Percentiles rank a stretch among this genome's conserved stretches.
Conservation (phyloP, 2,113 vertebrate species). For the Struthidea cinerea region DNA sequence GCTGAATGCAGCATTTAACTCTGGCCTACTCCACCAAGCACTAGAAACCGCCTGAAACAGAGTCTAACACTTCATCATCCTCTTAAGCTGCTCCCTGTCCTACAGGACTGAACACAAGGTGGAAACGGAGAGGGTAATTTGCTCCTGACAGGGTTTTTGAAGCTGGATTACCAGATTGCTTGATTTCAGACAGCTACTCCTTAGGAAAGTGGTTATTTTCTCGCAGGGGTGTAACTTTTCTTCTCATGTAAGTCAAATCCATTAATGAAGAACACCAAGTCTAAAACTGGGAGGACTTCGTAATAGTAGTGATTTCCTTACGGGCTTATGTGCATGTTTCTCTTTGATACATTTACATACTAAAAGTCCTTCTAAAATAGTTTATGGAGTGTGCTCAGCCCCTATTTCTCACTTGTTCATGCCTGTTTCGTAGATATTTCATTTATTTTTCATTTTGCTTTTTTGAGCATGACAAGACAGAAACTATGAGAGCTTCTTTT, state of each 20-base stretch:
- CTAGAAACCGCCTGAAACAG: neutral
- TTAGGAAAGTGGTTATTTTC: neutral
- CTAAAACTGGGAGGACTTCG: neutral
- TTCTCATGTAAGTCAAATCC: neutral
- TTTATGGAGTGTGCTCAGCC: neutral
- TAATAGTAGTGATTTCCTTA: neutral
- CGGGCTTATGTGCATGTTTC: neutral
- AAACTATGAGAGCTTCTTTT: neutral
- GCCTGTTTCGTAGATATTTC: neutral
- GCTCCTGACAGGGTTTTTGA: neutral
- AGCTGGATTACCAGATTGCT: neutral
- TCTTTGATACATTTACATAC: neutral
- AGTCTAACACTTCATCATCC: neutral
- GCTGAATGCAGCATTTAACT: neutral
- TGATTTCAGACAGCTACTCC: neutral
- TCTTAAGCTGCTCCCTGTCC: neutral
- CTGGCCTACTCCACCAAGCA: neutral
- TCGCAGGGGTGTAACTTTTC: neutral
- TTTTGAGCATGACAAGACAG: neutral
- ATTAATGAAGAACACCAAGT: neutral
- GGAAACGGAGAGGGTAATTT: neutral
- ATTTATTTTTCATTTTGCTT: neutral
- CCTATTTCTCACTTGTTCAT: neutral
- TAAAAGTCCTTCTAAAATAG: neutral
- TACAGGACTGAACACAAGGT: neutral